Conservation (phyloP, 2,888 invertebrate species). For the Caenorhabditis sp. region DNA sequence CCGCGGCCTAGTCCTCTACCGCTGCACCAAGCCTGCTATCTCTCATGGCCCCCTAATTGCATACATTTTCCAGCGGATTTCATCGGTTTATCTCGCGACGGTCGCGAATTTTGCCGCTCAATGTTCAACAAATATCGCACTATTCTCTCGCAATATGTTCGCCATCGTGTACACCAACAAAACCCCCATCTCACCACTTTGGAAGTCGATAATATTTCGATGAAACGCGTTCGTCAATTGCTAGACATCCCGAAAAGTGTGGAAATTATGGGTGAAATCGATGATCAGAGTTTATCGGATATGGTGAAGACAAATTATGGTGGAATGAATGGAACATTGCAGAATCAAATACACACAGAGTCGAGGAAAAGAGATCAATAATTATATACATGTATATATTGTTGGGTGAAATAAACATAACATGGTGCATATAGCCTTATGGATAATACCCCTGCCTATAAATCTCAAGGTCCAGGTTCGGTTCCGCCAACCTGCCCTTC, state of each 20-base stretch:
- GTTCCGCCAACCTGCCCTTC: no score
- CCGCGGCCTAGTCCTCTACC: no score
- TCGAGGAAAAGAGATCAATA: slow-evolving; percentile 6
- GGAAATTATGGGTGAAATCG: slow-evolving; percentile 23
- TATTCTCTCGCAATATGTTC: slow-evolving; percentile 12
- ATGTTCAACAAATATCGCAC: slow-evolving; percentile 37
- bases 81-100: slow-evolving; percentile 13
- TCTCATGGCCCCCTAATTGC: no score
- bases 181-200: neutral
- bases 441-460: no score
- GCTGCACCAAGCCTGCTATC: no score
- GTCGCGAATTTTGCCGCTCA: slow-evolving; percentile 18
- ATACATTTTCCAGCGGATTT: neutral
- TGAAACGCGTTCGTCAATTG: slow-evolving; percentile 13
- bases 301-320: slow-evolving; percentile 35
- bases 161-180: slow-evolving; percentile 5
- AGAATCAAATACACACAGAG: slow-evolving; percentile 34
- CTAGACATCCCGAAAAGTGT: slow-evolving; percentile 8
- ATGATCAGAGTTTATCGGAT: slow-evolving; percentile 21
- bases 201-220: slow-evolving; percentile 8
- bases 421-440: no score
- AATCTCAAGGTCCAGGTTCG: no score
- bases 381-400: neutral
- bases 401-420: neutral
- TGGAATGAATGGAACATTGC: slow-evolving; percentile 30